These are phyloP conservation scores for Rambutsinella grinnellia DNA, from an alignment of 2,888 invertebrate genomes.

Conservation along the genomic window DNA sequence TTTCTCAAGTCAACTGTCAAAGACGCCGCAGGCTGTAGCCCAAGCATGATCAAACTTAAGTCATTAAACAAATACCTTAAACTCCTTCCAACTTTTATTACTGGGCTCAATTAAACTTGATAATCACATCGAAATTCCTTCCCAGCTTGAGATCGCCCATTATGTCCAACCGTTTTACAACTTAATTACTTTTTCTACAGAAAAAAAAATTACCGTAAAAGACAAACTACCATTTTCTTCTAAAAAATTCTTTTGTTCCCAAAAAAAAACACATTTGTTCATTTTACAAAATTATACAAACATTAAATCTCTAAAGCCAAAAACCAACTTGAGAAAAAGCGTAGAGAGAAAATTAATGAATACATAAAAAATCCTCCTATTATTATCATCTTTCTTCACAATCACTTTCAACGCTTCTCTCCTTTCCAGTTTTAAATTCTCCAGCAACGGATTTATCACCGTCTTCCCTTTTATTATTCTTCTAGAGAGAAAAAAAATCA, in stretches of 20 bases:
- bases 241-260: not conserved
- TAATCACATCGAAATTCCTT: not conserved
- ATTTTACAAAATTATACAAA: too few species aligned
- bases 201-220: not conserved
- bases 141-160: not conserved
- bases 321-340: slow-evolving; percentile 18
- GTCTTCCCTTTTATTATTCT: slow-evolving; percentile 15
- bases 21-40: slow-evolving; percentile 16
- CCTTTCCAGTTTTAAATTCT: not conserved
- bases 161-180: not conserved
- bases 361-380: slow-evolving; percentile 26
- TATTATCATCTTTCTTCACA: not conserved
- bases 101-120: not conserved
- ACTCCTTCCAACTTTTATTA: not conserved
- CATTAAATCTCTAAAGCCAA: too few species aligned
- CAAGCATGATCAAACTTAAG: too few species aligned
- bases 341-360: slow-evolving; percentile 45
- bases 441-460: slow-evolving; percentile 37
- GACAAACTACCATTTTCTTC: not conserved
- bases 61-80: not conserved
- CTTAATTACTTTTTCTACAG: not conserved
- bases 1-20: slow-evolving; percentile 18
- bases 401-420: slow-evolving; percentile 36
- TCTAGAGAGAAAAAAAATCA: slow-evolving; percentile 26
- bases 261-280: not conserved